A percentile compares a stretch with the other conserved stretches of the same genome.
Evolutionary conservation across 1,140 invertebrate genomes (phyloP).

Genomic region (Diplogasteroides magnus): DNA sequence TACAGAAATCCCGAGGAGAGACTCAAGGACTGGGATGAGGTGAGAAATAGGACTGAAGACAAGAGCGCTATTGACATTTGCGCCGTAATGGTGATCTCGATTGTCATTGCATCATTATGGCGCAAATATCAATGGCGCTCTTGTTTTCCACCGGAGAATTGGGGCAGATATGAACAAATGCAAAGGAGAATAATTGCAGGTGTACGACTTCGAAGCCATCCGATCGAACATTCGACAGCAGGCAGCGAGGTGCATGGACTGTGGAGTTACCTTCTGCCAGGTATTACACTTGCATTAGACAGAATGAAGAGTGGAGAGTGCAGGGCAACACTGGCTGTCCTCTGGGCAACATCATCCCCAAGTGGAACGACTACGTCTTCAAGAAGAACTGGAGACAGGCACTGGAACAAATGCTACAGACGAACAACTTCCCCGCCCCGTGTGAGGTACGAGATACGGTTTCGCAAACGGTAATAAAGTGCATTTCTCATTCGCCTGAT

Average conservation of each 20-base stretch:
- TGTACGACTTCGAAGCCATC: conserved; percentile 71
- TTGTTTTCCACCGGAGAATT: too few species aligned
- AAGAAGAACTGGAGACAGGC: conserved; percentile 91
- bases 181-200: conserved; percentile 69
- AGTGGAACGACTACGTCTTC: conserved; percentile 96
- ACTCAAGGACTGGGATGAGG: conserved; percentile 90
- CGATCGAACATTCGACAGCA: conserved; percentile 80
- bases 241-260: conserved; percentile 94
- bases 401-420: conserved; percentile 84
- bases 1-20: conserved; percentile 80
- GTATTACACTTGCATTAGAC: too few species aligned
- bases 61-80: too few species aligned
- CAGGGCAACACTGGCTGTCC: conserved; percentile 91
- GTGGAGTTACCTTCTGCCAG: conserved; percentile 94
- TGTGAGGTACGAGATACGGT: too few species aligned
- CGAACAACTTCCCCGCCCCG: conserved; percentile 97
- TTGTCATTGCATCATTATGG: too few species aligned
- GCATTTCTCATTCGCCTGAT: too few species aligned
- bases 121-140: too few species aligned
- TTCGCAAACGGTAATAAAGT: too few species aligned
- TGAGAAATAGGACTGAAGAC: too few species aligned
- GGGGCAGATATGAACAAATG: too few species aligned
- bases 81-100: too few species aligned
- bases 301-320: too few species aligned
- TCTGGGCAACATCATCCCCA: conserved; percentile 94